Conservation (phyloP, 2,113 vertebrate species). For the Aythya baeri region DNA sequence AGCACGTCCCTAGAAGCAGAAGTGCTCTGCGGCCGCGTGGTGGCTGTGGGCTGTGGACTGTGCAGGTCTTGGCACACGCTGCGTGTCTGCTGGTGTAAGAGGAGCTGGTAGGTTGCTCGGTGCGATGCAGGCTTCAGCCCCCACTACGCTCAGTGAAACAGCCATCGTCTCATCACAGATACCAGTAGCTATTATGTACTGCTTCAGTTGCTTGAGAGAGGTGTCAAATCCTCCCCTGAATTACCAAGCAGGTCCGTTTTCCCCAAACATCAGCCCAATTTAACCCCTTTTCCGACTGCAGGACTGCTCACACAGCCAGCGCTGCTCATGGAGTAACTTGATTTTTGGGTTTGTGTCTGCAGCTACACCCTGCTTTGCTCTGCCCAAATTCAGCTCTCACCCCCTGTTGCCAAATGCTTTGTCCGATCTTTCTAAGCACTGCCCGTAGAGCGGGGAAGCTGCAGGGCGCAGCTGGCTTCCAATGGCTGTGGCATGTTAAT, state of each 20-base stretch:
- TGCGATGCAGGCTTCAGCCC: not conserved
- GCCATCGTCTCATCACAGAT: not conserved
- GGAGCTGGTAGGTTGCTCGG: not conserved
- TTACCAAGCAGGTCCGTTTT: not conserved
- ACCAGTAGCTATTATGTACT: not conserved
- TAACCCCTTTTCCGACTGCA: not conserved
- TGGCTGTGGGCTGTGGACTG: not conserved
- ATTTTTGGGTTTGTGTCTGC: not conserved
- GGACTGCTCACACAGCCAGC: not conserved
- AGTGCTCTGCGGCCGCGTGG: not conserved
- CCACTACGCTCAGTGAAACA: not conserved
- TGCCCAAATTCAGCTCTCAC: not conserved
- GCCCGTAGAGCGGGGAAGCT: not conserved
- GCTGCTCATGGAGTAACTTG: not conserved
- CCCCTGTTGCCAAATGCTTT: not conserved
- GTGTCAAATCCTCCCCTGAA: not conserved
- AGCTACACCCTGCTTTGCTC: not conserved
- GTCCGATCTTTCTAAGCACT: not conserved
- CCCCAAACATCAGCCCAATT: not conserved
- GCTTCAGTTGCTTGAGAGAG: not conserved
- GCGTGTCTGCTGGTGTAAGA: not conserved
- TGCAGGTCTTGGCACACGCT: not conserved
- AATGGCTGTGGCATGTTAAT: not conserved
- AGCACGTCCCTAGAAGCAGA: not conserved
- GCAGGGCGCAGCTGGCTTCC: not conserved